These are phyloP conservation scores for Selenia dentaria DNA, from an alignment of 2,888 invertebrate species.

Conservation along the genomic window DNA sequence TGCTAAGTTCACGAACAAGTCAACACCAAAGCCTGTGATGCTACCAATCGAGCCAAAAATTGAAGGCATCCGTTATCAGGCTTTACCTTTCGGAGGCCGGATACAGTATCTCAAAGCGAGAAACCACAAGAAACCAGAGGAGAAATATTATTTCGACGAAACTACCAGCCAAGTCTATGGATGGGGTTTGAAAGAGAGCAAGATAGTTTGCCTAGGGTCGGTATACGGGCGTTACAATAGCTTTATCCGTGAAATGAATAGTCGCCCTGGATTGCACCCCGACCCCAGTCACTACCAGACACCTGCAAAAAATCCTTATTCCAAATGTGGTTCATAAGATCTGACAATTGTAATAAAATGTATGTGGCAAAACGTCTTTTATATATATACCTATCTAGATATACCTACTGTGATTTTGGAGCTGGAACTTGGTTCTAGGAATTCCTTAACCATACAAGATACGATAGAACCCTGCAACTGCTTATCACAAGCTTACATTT, in stretches of 20 bases:
- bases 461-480: no score
- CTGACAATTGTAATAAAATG: neutral
- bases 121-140: constrained; percentile 33
- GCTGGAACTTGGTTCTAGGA: no score
- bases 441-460: no score
- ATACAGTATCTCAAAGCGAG: constrained; percentile 35
- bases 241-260: constrained; percentile 22
- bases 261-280: constrained; percentile 38
- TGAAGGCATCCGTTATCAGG: constrained; percentile 13
- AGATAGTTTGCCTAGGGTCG: neutral
- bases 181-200: constrained; percentile 37
- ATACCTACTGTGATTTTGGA: no score
- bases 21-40: constrained; percentile 16
- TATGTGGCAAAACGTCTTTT: neutral
- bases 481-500: no score
- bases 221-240: neutral
- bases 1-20: neutral
- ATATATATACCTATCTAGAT: no score
- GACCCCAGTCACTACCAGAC: constrained; percentile 34
- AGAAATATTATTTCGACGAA: constrained; percentile 39
- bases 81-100: constrained; percentile 27
- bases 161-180: constrained; percentile 36
- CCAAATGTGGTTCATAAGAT: neutral
- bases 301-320: neutral
- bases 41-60: constrained; percentile 19